Base-by-base conservation (phyloP, 2,797 vertebrate species). In the Lacerta viridis region DNA sequence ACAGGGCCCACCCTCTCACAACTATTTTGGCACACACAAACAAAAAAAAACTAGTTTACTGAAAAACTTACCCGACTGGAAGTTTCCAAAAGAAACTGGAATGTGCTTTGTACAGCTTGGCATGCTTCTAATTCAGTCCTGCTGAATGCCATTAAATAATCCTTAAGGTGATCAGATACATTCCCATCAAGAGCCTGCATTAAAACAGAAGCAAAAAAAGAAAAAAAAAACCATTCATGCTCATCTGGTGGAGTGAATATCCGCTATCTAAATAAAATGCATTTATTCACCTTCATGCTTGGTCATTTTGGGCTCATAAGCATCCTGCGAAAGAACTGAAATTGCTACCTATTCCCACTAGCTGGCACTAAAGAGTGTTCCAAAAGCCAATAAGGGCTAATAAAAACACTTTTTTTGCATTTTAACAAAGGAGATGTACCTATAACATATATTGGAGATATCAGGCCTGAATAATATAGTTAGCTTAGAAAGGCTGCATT, bases 11-110 rank as follows among this genome's bases (percentile, higher is more conserved):
- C 8, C 41, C 33, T 25, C 5, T 33, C 36, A 61, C 6, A 25
- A 15, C 11, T 33, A 17, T 17, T 74, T 41, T 55, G 23, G 15
- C 25, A 55, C 3, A 55, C 50, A 80, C 33, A 33, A 7, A 61
- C 39, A 80, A 33, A 1, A 33, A 1, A 29, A 17, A 9, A 46
- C 17, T 66, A 7, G 29, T 23, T 39, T 23, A 71, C 41, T 61
- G 36, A 85, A 89, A 92, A 80, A 95, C 98, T 98, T 95, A 99
- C 99, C 97, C 98, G 97, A 95, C 97, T 98, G 93, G 98, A 99
- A 95, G 98, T 98, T 96, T 99, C 99, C 96, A 99, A 96, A 91
- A 99, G 96, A 95, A 99, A 99, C 94, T 99, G 98, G 97, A 98
- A 99, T n/a, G 99, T 99, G 96, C 97, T 99, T 93, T 99, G 98